Evolutionary conservation across 2,888 invertebrate species (phyloP).

Genomic region (Morpho achilles): DNA sequence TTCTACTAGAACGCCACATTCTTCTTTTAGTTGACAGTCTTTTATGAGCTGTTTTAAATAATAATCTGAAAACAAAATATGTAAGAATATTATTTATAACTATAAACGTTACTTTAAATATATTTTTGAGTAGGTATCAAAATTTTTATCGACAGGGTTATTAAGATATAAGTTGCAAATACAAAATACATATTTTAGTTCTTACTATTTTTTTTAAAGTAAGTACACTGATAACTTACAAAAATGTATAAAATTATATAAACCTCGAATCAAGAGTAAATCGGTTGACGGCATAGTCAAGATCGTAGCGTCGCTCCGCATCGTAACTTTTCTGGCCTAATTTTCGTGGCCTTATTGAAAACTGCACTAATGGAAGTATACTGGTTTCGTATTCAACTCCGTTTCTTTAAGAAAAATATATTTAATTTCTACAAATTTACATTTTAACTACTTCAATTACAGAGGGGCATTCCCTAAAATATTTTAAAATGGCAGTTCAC

Average conservation of each 20-base stretch:
- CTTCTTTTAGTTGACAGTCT: slow-evolving; percentile 29
- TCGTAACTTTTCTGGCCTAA: slow-evolving; percentile 1
- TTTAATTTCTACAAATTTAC: neutral
- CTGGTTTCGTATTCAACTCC: slow-evolving; percentile 44
- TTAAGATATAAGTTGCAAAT: too few species aligned
- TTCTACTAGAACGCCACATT: slow-evolving; percentile 34
- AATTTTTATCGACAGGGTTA: too few species aligned
- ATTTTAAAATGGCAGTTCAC: too few species aligned
- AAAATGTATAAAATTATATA: neutral
- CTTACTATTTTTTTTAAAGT: too few species aligned
- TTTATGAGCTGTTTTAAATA: slow-evolving; percentile 27
- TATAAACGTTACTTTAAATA: too few species aligned
- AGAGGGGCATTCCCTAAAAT: neutral
- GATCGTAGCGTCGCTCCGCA: slow-evolving; percentile 34
- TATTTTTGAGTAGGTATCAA: too few species aligned
- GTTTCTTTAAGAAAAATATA: slow-evolving; percentile 20
- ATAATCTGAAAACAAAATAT: slow-evolving; percentile 15
- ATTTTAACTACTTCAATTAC: neutral
- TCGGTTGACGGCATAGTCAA: slow-evolving; percentile 31
- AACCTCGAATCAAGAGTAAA: slow-evolving; percentile 46
- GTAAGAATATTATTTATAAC: neutral
- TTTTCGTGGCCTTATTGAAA: slow-evolving; percentile 36
- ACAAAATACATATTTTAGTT: too few species aligned
- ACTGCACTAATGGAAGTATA: slow-evolving; percentile 53
- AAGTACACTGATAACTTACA: too few species aligned